Conservation (phyloP, 1,140 invertebrate genomes). For the Octopus sinensis region DNA sequence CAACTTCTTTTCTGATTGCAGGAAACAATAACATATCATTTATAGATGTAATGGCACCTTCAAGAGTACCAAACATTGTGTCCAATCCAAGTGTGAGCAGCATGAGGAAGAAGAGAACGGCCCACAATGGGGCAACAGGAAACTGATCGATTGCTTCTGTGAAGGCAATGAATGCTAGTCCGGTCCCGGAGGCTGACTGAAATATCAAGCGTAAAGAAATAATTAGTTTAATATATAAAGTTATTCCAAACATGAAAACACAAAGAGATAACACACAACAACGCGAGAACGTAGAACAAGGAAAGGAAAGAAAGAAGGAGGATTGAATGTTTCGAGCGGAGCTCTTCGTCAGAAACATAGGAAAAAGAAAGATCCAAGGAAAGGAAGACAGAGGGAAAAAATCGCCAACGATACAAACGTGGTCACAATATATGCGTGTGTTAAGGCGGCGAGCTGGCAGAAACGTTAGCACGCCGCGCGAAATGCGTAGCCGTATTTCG, state of each 20-base stretch:
- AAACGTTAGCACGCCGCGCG: too few species aligned
- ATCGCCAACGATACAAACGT: too few species aligned
- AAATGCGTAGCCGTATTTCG: too few species aligned
- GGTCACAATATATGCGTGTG: too few species aligned
- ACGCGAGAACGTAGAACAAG: background rate
- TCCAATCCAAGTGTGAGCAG: constrained; percentile 45
- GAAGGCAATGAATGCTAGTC: constrained; percentile 80
- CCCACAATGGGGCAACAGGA: constrained; percentile 77
- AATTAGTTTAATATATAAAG: background rate
- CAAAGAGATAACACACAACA: background rate
- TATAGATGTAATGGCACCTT: constrained; percentile 43
- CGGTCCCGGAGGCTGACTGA: constrained; percentile 63
- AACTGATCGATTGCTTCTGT: constrained; percentile 78
- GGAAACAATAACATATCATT: constrained; percentile 45
- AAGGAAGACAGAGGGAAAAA: too few species aligned
- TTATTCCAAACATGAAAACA: constrained; percentile 1
- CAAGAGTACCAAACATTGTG: constrained; percentile 48
- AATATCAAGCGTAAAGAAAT: constrained; percentile 13
- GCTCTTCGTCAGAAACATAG: too few species aligned
- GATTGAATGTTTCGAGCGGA: too few species aligned
- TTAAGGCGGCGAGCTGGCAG: too few species aligned
- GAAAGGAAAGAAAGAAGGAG: background rate
- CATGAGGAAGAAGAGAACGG: constrained; percentile 74
- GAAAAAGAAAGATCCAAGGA: too few species aligned
- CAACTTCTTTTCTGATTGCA: constrained; percentile 36